These are phyloP conservation scores for Myotis findleyi DNA, from an alignment of 2,797 vertebrate species.

Conservation along the genomic window DNA sequence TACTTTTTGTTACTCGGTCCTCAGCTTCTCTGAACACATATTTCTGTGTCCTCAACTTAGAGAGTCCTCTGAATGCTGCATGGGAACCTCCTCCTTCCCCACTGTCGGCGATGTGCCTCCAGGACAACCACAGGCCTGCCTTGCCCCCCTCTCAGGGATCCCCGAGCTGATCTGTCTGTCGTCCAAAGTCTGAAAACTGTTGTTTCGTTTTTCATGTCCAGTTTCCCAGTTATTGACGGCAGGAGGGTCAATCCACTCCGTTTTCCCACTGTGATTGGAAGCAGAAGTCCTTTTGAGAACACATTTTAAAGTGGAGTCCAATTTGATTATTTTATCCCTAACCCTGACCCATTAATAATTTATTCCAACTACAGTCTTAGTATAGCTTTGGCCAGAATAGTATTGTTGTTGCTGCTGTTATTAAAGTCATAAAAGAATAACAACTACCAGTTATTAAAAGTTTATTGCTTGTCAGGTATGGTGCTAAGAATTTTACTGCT, in stretches of 20 bases:
- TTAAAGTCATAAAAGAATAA: slow-evolving; percentile 15
- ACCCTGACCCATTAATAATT: slow-evolving; percentile 6
- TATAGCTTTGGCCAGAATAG: background rate
- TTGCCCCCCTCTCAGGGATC: background rate
- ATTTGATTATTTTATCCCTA: background rate
- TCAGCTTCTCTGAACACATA: background rate
- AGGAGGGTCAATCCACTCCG: background rate
- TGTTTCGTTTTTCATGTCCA: background rate
- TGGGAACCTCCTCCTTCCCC: background rate
- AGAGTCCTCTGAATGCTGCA: background rate
- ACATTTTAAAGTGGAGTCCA: background rate
- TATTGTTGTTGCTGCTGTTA: background rate
- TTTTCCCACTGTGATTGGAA: background rate
- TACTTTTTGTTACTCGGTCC: background rate
- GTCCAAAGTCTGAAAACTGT: background rate
- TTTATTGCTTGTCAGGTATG: background rate
- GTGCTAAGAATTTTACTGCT: background rate
- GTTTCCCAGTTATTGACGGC: background rate
- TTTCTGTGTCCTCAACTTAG: background rate
- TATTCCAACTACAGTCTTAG: background rate
- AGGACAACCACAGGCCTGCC: rapidly evolving
- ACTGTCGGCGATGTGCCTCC: background rate
- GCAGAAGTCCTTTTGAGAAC: slow-evolving; percentile 21
- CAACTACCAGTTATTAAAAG: background rate
- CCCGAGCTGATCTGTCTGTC: background rate